Base-by-base conservation (phyloP, 1,140 invertebrate genomes). In the Hydropsyche tenuis region DNA sequence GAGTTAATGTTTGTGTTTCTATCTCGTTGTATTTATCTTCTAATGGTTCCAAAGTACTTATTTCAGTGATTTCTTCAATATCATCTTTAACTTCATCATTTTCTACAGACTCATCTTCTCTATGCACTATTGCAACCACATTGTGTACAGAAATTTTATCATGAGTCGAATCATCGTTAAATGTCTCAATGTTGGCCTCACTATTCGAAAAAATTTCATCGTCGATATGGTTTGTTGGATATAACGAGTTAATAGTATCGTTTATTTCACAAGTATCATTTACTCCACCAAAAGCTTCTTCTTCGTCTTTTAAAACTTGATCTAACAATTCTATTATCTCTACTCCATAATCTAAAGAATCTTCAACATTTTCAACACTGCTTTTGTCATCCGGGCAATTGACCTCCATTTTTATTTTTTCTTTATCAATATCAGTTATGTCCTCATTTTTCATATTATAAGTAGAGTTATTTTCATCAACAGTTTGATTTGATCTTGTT, bases 81-180 rank as follows among this genome's bases (percentile, higher is more conserved):
- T n/a, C n/a, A n/a, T n/a, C n/a, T n/a, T n/a, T n/a, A n/a, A n/a
- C n/a, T n/a, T 37, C 30, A 9, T 37, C 30, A 37, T 37, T 37
- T n/a, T 62, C 56, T n/a, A 6, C 2, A 45, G 1, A 18, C 27
- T 63, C 73, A 66, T 79, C 70, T 74, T 79, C 78, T 53, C 76
- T 73, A 71, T 79, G 78, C n/a, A 79, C 75, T 69, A 79, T 70
- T 63, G 73, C 78, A 60, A 78, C 75, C 46, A 79, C 78, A 62
- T 73, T 78, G 65, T 78, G 74, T 27, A 75, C 71, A 16, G 68
- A 70, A 45, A 73, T 45, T 18, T 70, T 69, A 45, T 22, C 65
- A 68, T 63, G 43, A 43, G 74, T 69, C 9, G 62, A 27, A 14
- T 69, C 70, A 27, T 43, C 64, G 42, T 43, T 12, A 42, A 65